phyloP scores from a whole-genome alignment of 2,797 vertebrate species.

The Cossypha polioptera region DNA sequence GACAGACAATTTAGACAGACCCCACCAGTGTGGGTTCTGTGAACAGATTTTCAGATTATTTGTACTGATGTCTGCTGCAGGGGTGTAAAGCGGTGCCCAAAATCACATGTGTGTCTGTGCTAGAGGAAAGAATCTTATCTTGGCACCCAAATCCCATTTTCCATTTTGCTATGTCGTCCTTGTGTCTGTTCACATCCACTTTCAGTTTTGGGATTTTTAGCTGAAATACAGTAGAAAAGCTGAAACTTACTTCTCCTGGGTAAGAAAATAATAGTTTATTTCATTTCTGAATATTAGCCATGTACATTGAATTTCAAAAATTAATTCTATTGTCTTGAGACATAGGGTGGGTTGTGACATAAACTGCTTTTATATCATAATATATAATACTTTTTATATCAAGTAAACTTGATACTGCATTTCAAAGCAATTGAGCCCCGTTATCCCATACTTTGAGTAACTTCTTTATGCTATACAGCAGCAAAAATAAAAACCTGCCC shows the following conservation, averaged over 20 bases:
- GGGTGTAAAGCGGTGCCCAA: background rate
- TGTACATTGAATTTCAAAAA: background rate
- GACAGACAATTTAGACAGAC: background rate
- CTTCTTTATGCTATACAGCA: background rate
- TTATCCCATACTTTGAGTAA: background rate
- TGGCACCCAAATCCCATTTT: background rate
- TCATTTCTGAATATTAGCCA: background rate
- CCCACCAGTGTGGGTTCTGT: background rate
- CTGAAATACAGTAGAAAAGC: background rate
- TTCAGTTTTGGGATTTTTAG: background rate
- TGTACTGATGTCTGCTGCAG: background rate
- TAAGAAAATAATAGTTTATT: background rate
- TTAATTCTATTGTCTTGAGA: background rate
- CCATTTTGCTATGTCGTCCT: background rate
- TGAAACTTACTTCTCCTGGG: background rate
- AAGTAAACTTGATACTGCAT: background rate
- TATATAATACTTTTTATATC: background rate
- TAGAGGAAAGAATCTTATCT: background rate
- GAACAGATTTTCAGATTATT: background rate
- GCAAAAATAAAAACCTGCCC: background rate
- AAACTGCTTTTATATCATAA: background rate
- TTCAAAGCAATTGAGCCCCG: background rate
- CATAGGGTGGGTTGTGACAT: background rate
- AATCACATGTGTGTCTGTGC: background rate
- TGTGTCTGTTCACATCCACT: background rate